A percentile compares a stretch with the other conserved stretches of the same genome.
Conservation (phyloP, 2,113 vertebrate species). For the Dipodomys merriami region DNA sequence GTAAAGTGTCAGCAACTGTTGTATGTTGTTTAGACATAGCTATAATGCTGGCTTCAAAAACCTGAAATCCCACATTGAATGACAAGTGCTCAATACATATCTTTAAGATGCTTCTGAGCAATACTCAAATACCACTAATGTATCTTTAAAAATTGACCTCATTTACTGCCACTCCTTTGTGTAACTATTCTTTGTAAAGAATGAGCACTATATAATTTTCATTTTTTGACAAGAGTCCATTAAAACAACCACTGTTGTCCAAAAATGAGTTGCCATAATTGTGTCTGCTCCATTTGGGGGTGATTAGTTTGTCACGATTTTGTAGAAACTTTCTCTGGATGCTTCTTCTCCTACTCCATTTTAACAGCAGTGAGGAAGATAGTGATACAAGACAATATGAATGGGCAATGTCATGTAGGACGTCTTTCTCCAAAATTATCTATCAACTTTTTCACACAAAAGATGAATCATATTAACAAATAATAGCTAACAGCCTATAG, state of each 20-base stretch:
- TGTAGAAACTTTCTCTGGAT: background rate
- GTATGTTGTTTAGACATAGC: background rate
- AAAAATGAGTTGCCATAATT: background rate
- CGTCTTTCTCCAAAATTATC: background rate
- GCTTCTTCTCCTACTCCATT: background rate
- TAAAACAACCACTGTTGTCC: background rate
- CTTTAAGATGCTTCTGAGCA: background rate
- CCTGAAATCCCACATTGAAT: background rate
- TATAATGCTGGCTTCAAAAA: background rate
- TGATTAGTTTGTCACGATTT: background rate
- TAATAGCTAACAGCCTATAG: background rate
- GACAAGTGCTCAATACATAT: background rate
- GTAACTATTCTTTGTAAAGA: constrained; percentile 13
- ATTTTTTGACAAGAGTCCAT: background rate
- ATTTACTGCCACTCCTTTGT: background rate
- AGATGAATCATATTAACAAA: constrained; percentile 16
- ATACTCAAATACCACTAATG: background rate
- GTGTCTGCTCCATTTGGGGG: background rate
- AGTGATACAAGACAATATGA: background rate
- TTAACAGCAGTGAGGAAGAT: background rate
- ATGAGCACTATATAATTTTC: background rate
- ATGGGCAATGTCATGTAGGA: background rate
- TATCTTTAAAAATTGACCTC: background rate
- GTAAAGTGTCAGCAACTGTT: background rate
- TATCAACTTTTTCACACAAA: background rate